Percentiles rank a stretch among this genome's conserved stretches.
Conservation (phyloP, 2,113 vertebrate genomes). For the Junco hyemalis region DNA sequence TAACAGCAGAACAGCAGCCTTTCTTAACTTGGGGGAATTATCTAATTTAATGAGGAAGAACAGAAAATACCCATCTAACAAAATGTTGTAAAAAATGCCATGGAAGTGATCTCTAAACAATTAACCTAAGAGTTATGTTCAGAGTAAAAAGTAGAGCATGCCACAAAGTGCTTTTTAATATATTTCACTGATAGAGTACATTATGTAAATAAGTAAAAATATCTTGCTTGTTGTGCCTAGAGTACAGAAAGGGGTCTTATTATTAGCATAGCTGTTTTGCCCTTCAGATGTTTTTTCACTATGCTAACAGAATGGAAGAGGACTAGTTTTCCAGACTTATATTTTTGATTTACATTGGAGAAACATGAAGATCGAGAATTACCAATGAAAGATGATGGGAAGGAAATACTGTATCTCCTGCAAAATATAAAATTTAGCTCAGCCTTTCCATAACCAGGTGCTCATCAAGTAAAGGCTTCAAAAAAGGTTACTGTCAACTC, state of each 20-base stretch:
- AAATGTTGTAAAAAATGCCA: conserved; percentile 55
- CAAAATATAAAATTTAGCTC: background rate
- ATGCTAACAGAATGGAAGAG: background rate
- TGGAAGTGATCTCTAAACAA: conserved; percentile 71
- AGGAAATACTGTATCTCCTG: background rate
- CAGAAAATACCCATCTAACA: conserved; percentile 67
- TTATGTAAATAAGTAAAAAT: conserved; percentile 66
- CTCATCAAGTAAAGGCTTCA: background rate
- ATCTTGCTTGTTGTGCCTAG: conserved; percentile 19
- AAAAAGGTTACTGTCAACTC: background rate
- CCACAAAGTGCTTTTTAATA: conserved; percentile 64
- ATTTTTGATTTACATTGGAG: background rate
- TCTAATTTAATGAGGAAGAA: conserved; percentile 70
- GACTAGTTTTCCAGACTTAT: background rate
- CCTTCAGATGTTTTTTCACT: conserved; percentile 25
- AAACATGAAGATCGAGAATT: background rate
- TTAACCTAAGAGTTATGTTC: conserved; percentile 68
- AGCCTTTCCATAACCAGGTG: background rate
- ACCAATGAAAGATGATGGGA: background rate
- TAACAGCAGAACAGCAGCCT: conserved; percentile 63
- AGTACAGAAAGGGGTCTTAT: background rate
- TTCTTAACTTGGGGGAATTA: conserved; percentile 70
- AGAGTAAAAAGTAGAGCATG: conserved; percentile 54
- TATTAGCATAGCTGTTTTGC: background rate
- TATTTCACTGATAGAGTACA: conserved; percentile 30